Base-by-base conservation (phyloP, 1,140 invertebrate species). In the Brachionus sp. region DNA sequence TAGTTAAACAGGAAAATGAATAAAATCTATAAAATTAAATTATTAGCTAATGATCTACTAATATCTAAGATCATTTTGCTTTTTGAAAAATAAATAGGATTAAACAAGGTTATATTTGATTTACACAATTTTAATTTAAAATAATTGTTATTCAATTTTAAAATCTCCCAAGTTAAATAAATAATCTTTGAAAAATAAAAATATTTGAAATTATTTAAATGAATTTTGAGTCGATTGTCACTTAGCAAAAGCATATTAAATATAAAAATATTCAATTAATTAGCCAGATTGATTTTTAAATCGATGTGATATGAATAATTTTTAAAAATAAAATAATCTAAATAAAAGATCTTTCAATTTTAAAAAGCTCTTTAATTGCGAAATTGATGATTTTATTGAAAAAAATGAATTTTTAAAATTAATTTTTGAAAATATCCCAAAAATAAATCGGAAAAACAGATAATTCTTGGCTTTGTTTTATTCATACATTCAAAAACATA, bases 331-430 rank as follows among this genome's bases (percentile, higher is more conserved):
- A 3, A 42, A 42, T 13, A 6, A 19, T 57, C 19, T 57, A 57
- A 57, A 19, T 23, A 57, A 57, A 7, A 57, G 3, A 57, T 57
- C 7, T 57, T 57, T 23, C 19, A 19, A 2, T 19, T 19, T 19
- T 57, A 25, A 57, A 42, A 42, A 42, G 16, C 7, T 57, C 7
- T 57, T 57, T 57, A 23, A 57, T 57, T 57, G n/a, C 50, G 50
- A 57, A 57, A 57, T 57, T 57, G 19, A 57, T 57, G 16, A 57
- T 57, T 57, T 57, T 57, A 57, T 57, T 57, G 50, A 57, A 57
- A 57, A 57, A 57, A 50, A 50, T 50, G 44, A 50, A 50, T 50
- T 57, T 57, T 57, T 23, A 57, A 57, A 23, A 57, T 57, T 19
- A 57, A 57, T 57, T 57, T 5, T 1, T 53, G 12, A 53, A 53